Base-by-base conservation (phyloP, 2,888 invertebrate species). In the Habroteleia sp. region DNA sequence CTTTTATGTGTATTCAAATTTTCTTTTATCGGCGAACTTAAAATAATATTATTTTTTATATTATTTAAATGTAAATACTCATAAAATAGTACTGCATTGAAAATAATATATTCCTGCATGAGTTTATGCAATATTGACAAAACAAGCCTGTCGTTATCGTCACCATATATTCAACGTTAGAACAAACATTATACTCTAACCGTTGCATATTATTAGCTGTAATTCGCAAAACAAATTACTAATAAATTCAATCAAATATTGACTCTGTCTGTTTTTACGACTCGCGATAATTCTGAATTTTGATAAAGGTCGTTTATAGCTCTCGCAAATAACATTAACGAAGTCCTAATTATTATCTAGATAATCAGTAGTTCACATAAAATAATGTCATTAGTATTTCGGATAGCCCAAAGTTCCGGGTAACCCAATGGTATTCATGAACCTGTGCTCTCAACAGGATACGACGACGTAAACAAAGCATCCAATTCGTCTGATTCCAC, bases 381-480 rank as follows among this genome's bases (percentile, higher is more conserved):
- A 71, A 62, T 72, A 72, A 63, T 35, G 48, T 72, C 48, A 63
- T 72, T 63, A 72, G 71, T 56, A 63, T 56, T 72, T 72, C 5
- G 56, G 48, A 63, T 48, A 33, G 56, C 23, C 39, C 35, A 8
- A 63, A 72, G 54, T 72, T 63, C 16, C 23, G 35, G 56, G 39
- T 23, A 48, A 72, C 42, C 56, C 46, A 41, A 63, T 48, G 63
- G 56, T 44, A 63, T 56, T 72, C 71, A 63, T 56, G 63, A 50
- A 42, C 58, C 58, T 6, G 27, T 11, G 35, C 56, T 48, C 35
- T 37, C 37, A 44, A 25, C 56, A 48, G 27, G 50, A 56, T 50
- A 44, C 54, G 54, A 37, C 58, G 72, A 65, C 58, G 72, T 72
- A 72, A 72, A 72, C 72, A 72, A 72, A 72, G 72, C 58, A 58